Base-by-base conservation (phyloP, 2,888 invertebrate genomes). In the Rhodophaea formosa region DNA sequence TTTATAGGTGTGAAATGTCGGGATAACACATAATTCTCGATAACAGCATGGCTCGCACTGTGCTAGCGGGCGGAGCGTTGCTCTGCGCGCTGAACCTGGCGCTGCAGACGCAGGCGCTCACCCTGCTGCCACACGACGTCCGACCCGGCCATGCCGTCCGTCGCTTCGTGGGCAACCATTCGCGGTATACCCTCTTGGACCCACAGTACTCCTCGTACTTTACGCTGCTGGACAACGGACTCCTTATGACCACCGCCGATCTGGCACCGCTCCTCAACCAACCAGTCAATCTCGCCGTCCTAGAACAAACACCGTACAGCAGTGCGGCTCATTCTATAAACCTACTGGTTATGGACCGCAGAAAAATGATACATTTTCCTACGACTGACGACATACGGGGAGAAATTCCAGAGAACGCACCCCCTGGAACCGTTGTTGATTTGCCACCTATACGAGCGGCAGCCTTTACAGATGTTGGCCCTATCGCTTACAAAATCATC, bases 171-270 rank as follows among this genome's bases (percentile, higher is more conserved):
- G 91, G 92, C 66, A 92, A 92, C 74, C 92, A 86, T 66, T 89
- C 87, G 56, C 84, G 91, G 62, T 92, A 93, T 74, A 92, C 93
- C 58, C 84, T 92, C 66, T 86, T 96, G 73, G 96, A 97, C 74
- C 96, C 95, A 53, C 96, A 95, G 64, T 96, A 94, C 81, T 95
- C 96, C 51, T 94, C 96, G 67, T 97, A 95, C 85, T 97, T 98
- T 84, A 96, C 97, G 8, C 95, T 97, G 66, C 93, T 97, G 59
- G 95, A 95, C 67, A 96, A 97, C 82, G 97, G 97, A 55, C 93
- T 97, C 58, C 94, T 98, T 59, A 98, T 97, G 97, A 97, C 97
- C 49, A 97, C 97, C 29, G 94, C 96, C 43, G 96, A 97, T 77
- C 93, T 97, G 45, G 94, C 95, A 56, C 96, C 97, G 12, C 88